Percentiles rank a stretch among this genome's conserved stretches.
Conservation (phyloP, 2,888 invertebrate species). For the Drosophila conformis region DNA sequence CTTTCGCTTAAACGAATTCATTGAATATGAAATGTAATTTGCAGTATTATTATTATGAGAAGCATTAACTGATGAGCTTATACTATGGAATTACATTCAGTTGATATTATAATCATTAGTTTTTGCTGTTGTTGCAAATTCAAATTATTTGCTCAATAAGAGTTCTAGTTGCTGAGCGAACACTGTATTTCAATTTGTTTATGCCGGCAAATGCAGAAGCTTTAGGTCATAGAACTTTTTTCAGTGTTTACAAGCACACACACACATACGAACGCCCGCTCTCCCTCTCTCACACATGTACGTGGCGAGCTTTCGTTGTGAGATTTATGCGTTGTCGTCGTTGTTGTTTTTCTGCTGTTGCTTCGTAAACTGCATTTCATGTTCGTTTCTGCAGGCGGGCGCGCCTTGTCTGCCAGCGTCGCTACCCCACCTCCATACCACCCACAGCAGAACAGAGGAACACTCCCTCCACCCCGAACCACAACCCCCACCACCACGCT, state of each 20-base stretch:
- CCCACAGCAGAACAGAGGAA: background rate
- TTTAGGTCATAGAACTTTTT: constrained; percentile 83
- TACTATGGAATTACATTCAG: background rate
- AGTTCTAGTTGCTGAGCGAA: background rate
- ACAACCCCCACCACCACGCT: background rate
- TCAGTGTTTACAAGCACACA: constrained; percentile 62
- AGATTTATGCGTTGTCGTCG: constrained; percentile 69
- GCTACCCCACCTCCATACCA: background rate
- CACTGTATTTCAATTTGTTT: constrained; percentile 45
- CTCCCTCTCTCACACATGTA: constrained; percentile 29
- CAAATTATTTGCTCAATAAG: background rate
- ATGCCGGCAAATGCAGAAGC: constrained; percentile 59
- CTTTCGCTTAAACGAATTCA: background rate
- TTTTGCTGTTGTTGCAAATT: background rate
- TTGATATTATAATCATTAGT: background rate
- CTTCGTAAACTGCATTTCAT: constrained; percentile 64
- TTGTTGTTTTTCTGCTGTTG: constrained; percentile 32
- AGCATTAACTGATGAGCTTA: background rate
- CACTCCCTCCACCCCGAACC: background rate
- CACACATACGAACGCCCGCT: constrained; percentile 18
- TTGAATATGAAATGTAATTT: background rate
- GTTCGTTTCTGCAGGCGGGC: constrained; percentile 51
- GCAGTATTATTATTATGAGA: too few relatives aligned
- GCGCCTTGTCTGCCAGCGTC: constrained; percentile 40
- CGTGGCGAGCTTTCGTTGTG: constrained; percentile 60